Percentiles rank a stretch among this genome's conserved stretches.
Conservation (phyloP, 30 jellyfish, hydroid and myxozoan species). For the Hydra vulgaris region DNA sequence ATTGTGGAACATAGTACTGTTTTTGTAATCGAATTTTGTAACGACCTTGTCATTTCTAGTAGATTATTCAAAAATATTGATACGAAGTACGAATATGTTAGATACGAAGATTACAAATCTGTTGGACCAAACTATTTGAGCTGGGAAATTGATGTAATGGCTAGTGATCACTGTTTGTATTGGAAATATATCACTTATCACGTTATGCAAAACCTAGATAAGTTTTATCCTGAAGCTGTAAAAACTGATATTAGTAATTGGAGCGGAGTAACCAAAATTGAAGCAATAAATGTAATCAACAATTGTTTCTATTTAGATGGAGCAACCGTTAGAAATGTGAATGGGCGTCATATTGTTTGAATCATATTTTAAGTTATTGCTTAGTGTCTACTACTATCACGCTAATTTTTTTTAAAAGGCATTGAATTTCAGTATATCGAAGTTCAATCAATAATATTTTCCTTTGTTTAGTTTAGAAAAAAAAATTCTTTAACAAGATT, state of each 20-base stretch:
- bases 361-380: no score
- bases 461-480: no score
- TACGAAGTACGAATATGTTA: not conserved
- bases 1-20: not conserved
- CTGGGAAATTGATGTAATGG: not conserved
- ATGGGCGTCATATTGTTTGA: no score
- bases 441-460: no score
- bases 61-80: not conserved
- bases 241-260: no score
- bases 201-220: not conserved
- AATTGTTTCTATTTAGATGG: not conserved
- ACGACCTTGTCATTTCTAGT: not conserved
- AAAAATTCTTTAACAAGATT: no score
- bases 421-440: no score
- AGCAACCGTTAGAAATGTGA: not conserved
- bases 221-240: no score
- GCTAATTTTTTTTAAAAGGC: no score
- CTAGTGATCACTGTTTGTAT: not conserved
- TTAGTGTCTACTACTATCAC: no score
- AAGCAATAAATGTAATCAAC: conserved; percentile 1
- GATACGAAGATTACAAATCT: not conserved
- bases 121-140: not conserved
- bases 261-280: not conserved
- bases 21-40: conserved; percentile 1
- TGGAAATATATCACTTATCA: conserved; percentile 11